Base-by-base conservation (phyloP, 1,140 invertebrate species). In the Papilio glaucus region DNA sequence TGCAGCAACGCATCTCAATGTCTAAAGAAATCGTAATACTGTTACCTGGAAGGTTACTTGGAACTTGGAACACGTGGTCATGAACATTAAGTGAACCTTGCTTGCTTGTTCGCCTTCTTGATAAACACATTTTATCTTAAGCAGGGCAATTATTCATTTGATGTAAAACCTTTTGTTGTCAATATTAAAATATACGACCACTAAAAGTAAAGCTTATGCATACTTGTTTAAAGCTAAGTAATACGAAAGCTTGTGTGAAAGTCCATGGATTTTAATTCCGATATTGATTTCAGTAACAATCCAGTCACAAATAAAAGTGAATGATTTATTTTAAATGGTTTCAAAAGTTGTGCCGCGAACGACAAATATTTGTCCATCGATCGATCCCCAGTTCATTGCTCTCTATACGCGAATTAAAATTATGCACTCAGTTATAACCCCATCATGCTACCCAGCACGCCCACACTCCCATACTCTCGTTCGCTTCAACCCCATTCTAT, bases 401-500 rank as follows among this genome's bases (percentile, higher is more conserved):
- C 84, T 83, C 75, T 71, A 73, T 79, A 74, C 72, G 41, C 78
- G 65, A 77, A 75, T 76, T 68, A 68, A 68, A 68, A 68, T 68
- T 21, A 42, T 68, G 65, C 39, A 68, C 65, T 45, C 65, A 68
- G 38, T 45, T 68, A 45, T 75, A 85, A 85, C 74, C 77, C 80
- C 77, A 77, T 87, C 77, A 83, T 80, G 81, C 77, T 80, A 12
- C 8, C 49, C 49, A 18, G 21, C 10, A 21, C 49, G 21, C 49
- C 21, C 49, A 57, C 81, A 80, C 80, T 75, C 74, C 62, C 49
- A 39, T 70, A 37, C 57, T 38, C 65, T 37, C 70, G 79, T 72
- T 77, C 82, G 79, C 82, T 86, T 86, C 83, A 86, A 90, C 86
- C 84, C 85, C 83, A 83, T 87, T 80, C 81, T 83, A 88, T 92